Percentiles rank a stretch among this genome's conserved stretches.
These are phyloP conservation scores for Rhopilema esculentum DNA, from an alignment of 30 jellyfish, hydroid and myxozoan genomes.

Conservation along the genomic window DNA sequence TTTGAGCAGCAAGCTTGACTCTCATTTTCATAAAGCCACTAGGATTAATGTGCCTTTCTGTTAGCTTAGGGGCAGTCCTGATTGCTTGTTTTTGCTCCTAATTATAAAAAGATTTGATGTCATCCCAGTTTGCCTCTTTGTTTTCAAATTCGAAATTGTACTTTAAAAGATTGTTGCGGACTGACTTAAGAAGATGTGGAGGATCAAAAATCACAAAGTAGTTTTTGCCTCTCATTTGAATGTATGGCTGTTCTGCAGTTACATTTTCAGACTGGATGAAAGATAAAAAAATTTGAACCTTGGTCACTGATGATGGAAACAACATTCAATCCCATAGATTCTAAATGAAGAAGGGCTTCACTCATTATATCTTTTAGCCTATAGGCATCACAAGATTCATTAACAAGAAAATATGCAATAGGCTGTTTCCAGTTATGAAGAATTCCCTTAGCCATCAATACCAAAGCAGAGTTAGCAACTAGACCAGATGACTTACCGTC, in stretches of 20 bases:
- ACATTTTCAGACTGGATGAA: too few species aligned
- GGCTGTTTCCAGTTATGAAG: constrained; percentile 7
- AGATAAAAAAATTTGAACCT: too few species aligned
- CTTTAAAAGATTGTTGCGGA: too few species aligned
- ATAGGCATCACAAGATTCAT: neutral
- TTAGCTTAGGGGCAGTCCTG: neutral
- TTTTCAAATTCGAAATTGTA: too few species aligned
- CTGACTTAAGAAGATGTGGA: too few species aligned
- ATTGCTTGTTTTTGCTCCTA: neutral
- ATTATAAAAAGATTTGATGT: neutral
- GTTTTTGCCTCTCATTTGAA: too few species aligned
- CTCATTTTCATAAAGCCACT: constrained; percentile 17
- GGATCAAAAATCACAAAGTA: too few species aligned
- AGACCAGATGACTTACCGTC: neutral
- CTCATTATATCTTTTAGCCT: neutral
- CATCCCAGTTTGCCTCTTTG: too few species aligned
- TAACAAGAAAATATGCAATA: neutral
- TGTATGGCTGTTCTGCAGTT: too few species aligned
- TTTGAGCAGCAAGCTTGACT: constrained; percentile 1
- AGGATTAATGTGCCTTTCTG: neutral
- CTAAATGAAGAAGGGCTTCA: neutral
- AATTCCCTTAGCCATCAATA: neutral
- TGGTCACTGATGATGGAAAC: neutral
- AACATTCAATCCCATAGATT: neutral
- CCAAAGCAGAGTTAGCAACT: neutral